phyloP scores from a whole-genome alignment of 2,888 invertebrate genomes.

The Synanthedon vespiformis region DNA sequence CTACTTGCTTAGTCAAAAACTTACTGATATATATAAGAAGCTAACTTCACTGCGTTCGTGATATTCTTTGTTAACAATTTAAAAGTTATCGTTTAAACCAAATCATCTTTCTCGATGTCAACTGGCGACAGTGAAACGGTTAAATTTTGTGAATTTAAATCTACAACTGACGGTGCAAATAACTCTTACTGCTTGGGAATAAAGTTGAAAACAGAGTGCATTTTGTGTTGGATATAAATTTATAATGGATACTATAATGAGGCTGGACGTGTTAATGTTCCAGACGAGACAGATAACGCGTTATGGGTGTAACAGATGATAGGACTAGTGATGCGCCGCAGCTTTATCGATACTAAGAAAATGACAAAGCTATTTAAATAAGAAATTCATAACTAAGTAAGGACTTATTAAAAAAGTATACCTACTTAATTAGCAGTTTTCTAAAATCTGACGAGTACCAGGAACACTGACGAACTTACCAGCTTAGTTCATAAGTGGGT shows the following conservation, averaged over 20 bases:
- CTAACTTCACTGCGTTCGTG: no score
- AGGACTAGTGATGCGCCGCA: conserved; percentile 17
- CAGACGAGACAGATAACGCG: conserved; percentile 46
- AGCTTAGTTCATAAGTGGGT: no score
- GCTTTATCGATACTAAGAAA: conserved; percentile 2
- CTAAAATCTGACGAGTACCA: no score
- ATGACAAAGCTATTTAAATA: no score
- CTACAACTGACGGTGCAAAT: not conserved
- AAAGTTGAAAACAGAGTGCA: not conserved
- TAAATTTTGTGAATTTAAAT: not conserved
- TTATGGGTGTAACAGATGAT: conserved; percentile 30
- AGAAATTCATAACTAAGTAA: no score
- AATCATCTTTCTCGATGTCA: not conserved
- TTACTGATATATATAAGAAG: no score
- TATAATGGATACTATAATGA: conserved; percentile 41
- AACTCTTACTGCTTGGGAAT: not conserved
- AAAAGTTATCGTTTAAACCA: not conserved
- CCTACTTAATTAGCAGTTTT: no score
- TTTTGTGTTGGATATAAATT: not conserved
- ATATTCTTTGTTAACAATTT: not conserved
- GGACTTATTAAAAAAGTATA: no score
- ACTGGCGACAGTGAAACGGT: not conserved
- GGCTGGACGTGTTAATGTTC: conserved; percentile 55
- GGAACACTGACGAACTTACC: no score
- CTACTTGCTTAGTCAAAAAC: no score